Base-by-base conservation (phyloP, 2,888 invertebrate genomes). In the Dorcus parallelipipedus region DNA sequence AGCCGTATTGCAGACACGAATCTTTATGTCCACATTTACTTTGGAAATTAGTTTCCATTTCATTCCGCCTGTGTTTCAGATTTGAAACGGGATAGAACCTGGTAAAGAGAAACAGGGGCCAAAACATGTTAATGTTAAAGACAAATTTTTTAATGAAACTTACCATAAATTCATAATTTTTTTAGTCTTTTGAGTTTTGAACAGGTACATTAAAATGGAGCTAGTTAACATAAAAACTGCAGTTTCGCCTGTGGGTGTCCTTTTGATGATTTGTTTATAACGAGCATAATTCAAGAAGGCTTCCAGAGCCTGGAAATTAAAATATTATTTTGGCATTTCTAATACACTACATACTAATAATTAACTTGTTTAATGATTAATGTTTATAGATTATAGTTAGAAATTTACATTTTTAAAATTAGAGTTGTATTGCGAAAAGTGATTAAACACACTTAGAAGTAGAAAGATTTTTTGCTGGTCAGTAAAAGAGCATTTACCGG, bases 71-170 rank as follows among this genome's bases (percentile, higher is more conserved):
- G 7, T 9, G 5, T 49, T 58, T 43, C 23, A 20, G 54, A 38
- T 51, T 62, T 7, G 53, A 55, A 9, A 68, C 70, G 0, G 55
- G 63, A 54, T 68, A 69, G 60, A 71, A 68, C 71, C 71, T 71
- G 55, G 3, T 33, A 5, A 33, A 33, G 53, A 63, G 66, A 41
- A 42, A 4, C 14, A 17, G 17, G 10, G 1, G n/a, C 2, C 26
- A 41, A n/a, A 10, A 41, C 7, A 8, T 41, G 7, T 4, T 10
- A 8, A 41, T 41, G 1, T 41, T 7, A 7, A 2, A 41, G 14
- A 41, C 3, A 14, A 54, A 7, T 9, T 20, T 14, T 5, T 47
- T n/a, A 3, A 20, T 14, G 17, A 43, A 47, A 53, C 65, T 63
- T 57, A 70, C 71, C 72, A 72, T 39, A 71, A 64, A 56, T 64